A percentile compares a stretch with the other conserved stretches of the same genome.
Evolutionary conservation across 2,113 vertebrate genomes (phyloP).

Genomic region (Pagrus major): DNA sequence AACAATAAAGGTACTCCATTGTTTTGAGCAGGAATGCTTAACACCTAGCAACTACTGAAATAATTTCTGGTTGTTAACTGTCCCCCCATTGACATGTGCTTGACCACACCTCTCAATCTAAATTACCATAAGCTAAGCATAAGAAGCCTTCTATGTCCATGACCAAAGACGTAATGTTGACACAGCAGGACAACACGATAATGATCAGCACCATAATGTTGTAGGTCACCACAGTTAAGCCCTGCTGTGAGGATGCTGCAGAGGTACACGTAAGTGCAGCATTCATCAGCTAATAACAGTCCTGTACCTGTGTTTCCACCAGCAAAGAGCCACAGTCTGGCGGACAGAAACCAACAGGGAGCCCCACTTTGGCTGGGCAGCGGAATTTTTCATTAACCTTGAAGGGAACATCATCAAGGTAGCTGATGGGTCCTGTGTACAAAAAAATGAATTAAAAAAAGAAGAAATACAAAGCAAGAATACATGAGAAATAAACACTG

Average conservation of each 20-base stretch:
- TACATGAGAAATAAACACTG: neutral
- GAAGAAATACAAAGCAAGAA: neutral
- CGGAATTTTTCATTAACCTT: conserved; percentile 97
- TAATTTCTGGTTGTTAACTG: neutral
- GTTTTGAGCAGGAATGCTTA: neutral
- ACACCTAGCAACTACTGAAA: neutral
- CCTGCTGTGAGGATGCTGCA: neutral
- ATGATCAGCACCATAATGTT: neutral
- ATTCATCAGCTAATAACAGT: neutral
- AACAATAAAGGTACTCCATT: neutral
- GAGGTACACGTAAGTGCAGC: neutral
- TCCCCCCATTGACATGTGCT: neutral
- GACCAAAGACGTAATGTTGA: neutral
- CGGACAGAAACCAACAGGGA: conserved; percentile 93
- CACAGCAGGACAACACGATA: neutral
- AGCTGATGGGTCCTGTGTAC: conserved; percentile 91
- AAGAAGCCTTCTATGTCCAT: neutral
- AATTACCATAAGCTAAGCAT: neutral
- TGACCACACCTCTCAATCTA: neutral
- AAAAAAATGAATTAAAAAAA: conserved; percentile 60
- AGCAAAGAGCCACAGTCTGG: conserved; percentile 88
- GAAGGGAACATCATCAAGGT: conserved; percentile 98
- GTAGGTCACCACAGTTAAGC: neutral
- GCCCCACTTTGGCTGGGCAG: conserved; percentile 94
- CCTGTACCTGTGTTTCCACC: conserved; percentile 83